Evolutionary conservation across 2,797 vertebrate species (phyloP), one percentile per base, ranked within the genome.

Genomic region (Falco naumanni): DNA sequence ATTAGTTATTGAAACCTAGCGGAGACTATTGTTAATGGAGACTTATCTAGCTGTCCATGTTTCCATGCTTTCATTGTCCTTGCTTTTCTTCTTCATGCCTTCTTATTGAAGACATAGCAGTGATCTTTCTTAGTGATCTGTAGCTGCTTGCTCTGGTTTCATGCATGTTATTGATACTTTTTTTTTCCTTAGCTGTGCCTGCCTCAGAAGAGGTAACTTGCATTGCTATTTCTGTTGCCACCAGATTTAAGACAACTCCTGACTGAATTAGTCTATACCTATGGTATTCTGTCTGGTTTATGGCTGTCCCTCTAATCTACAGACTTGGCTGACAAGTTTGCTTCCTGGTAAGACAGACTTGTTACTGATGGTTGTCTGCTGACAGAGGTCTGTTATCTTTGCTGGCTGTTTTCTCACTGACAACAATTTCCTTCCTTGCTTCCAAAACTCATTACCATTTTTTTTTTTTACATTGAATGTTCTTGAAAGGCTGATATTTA

Each of bases 391-490:
- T 96, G 43, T 93, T 93, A 70, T 83, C 77, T 70, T 75, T 92
- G 50, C 80, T 79, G 83, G n/a, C 61, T 87, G 6, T 77, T 87
- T 95, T 82, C 43, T 71, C 66, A 94, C 72, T 90, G 91, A 93
- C 89, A 91, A 53, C 37, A 37, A 68, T 71, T 89, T 95, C 47
- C 26, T 89, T 95, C 37, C 47, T 77, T 57, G 28, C 71, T 89
- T 86, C 56, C 53, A 69, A 81, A 93, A 89, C 57, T 81, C 61
- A 74, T 86, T 88, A 75, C 81, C 13, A 10, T 87, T 70, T 95
- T 97, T 41, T 43, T 43, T 43, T 96, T 93, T 94, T 68, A 92
- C 61, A 96, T 94, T 72, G 64, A 93, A 85, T 82, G 24, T 87
- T 80, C 43, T 72, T 94, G n/a, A 84, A 39, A 95, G 41, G 53